These are phyloP conservation scores for Pseudomugil gertrudae DNA, from an alignment of 2,797 vertebrate genomes.

Conservation along the genomic window DNA sequence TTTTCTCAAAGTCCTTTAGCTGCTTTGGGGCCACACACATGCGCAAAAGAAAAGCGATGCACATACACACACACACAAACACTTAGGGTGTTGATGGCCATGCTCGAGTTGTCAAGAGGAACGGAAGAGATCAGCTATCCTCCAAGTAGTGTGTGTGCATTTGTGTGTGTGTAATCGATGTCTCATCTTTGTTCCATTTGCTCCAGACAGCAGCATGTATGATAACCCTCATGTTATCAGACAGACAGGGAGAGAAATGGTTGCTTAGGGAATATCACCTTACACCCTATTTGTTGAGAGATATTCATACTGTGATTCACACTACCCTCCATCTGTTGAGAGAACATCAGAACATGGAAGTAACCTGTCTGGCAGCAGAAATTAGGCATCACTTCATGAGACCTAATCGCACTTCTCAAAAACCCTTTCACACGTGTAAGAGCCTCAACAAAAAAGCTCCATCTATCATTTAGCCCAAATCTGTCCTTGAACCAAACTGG, in stretches of 20 bases:
- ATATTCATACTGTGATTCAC: conserved; percentile 45
- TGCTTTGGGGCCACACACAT: conserved; percentile 36
- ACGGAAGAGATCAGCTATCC: conserved; percentile 66
- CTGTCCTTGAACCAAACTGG: conserved; percentile 25
- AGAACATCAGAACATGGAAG: conserved; percentile 12
- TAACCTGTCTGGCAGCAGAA: conserved; percentile 23
- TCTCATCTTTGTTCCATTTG: conserved; percentile 77
- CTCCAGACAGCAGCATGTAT: conserved; percentile 67
- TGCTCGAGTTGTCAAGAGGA: conserved; percentile 69
- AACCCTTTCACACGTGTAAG: conserved; percentile 25
- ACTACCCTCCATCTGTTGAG: conserved; percentile 15
- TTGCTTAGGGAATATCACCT: conserved; percentile 66
- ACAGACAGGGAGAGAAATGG: conserved; percentile 39
- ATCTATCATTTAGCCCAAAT: conserved; percentile 45
- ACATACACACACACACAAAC: conserved; percentile 20
- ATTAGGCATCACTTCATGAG: conserved; percentile 32
- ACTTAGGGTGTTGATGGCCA: conserved; percentile 53
- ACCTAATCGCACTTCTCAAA: conserved; percentile 45
- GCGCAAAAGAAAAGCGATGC: conserved; percentile 10
- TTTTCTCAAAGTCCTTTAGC: conserved; percentile 47
- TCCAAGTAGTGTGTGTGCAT: conserved; percentile 41
- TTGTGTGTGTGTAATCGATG: conserved; percentile 63
- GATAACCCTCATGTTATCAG: conserved; percentile 74
- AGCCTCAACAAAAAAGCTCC: conserved; percentile 34
- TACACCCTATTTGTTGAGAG: conserved; percentile 45